Evolutionary conservation across 2,797 vertebrate species (phyloP).

Genomic region (Cyclopterus lumpus): DNA sequence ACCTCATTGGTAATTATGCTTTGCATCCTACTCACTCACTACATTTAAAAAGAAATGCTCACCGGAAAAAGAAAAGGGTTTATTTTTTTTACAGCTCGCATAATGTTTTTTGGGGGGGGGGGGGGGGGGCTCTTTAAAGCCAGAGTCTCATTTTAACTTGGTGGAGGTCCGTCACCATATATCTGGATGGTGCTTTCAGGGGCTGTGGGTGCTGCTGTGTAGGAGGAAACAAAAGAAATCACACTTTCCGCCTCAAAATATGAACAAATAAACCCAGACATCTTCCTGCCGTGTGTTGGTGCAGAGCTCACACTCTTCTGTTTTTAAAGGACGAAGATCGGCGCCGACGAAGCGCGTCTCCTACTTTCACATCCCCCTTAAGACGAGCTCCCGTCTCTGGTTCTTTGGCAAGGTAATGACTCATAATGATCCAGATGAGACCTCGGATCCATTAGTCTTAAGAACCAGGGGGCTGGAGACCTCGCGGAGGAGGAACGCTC

Average conservation of each 20-base stretch:
- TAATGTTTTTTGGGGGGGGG: slow-evolving; percentile 21
- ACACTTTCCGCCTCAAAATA: slow-evolving; percentile 15
- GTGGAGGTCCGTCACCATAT: slow-evolving; percentile 53
- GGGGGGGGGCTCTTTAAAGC: slow-evolving; percentile 35
- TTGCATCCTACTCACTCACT: slow-evolving; percentile 35
- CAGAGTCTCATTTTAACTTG: slow-evolving; percentile 36
- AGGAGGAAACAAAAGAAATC: slow-evolving; percentile 51
- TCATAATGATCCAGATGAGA: slow-evolving; percentile 56
- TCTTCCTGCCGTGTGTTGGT: background rate
- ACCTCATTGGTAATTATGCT: slow-evolving; percentile 41
- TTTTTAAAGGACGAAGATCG: slow-evolving; percentile 8
- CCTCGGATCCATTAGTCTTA: slow-evolving; percentile 52
- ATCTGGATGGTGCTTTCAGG: slow-evolving; percentile 41
- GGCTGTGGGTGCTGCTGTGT: slow-evolving; percentile 39
- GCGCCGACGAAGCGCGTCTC: background rate
- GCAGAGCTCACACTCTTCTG: slow-evolving; percentile 19
- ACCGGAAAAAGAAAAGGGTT: slow-evolving; percentile 14
- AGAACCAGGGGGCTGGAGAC: slow-evolving; percentile 45
- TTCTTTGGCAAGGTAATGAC: slow-evolving; percentile 49
- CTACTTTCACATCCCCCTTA: slow-evolving; percentile 11
- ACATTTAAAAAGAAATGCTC: slow-evolving; percentile 49
- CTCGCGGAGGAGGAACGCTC: slow-evolving; percentile 57
- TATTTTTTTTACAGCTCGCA: slow-evolving; percentile 49
- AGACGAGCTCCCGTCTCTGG: slow-evolving; percentile 35
- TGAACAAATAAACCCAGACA: background rate